Evolutionary conservation across 1,140 invertebrate genomes (phyloP).

Genomic region (Drosophila paulistorum): DNA sequence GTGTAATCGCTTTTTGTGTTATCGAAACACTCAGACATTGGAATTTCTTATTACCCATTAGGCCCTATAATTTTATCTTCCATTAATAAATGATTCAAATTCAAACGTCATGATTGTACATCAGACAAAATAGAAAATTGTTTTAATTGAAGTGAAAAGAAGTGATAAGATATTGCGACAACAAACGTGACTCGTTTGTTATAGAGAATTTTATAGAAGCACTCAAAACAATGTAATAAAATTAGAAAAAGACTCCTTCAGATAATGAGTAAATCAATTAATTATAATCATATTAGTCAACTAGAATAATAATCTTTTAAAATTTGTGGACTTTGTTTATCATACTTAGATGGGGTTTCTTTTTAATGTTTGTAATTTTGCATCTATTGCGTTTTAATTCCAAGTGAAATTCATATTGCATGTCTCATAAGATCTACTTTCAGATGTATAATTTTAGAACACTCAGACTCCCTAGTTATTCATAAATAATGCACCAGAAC

Average conservation of each 20-base stretch:
- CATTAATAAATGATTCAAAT: not conserved
- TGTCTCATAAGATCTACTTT: not conserved
- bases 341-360: too few species aligned
- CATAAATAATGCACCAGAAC: conserved; percentile 40
- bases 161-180: conserved; percentile 51
- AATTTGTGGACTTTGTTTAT: too few species aligned
- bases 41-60: conserved; percentile 27
- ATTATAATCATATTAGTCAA: conserved; percentile 14
- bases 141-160: conserved; percentile 36
- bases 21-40: not conserved
- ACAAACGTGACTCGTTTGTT: not conserved
- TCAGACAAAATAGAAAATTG: conserved; percentile 20
- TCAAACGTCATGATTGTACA: conserved; percentile 21
- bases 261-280: conserved; percentile 10
- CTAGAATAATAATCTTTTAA: not conserved
- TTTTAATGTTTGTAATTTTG: too few species aligned
- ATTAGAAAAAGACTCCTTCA: not conserved
- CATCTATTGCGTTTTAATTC: not conserved
- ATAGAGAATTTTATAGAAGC: not conserved
- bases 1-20: conserved; percentile 11
- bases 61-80: conserved; percentile 8
- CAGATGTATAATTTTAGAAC: not conserved
- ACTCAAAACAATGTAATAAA: conserved; percentile 31
- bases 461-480: conserved; percentile 18
- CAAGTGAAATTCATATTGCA: not conserved